Conservation (phyloP, 2,888 invertebrate species). For the Drosophila paranaensis region DNA sequence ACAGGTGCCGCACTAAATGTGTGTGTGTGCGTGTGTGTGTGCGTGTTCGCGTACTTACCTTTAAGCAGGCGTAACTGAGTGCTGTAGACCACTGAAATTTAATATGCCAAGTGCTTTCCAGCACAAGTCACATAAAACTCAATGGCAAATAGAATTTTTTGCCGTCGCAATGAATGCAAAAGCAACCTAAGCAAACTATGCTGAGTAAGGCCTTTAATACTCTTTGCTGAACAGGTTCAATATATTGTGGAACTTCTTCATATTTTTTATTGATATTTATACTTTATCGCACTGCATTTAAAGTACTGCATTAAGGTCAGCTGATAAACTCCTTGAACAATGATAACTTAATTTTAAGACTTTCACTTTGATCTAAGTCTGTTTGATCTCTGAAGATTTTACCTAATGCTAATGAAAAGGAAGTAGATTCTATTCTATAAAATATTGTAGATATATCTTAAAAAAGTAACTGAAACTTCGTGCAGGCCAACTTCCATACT, state of each 20-base stretch:
- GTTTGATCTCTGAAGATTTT: background rate
- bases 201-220: slow-evolving; percentile 22
- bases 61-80: slow-evolving; percentile 17
- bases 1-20: background rate
- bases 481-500: too few species aligned
- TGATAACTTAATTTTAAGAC: background rate
- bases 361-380: background rate
- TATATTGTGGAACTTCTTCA: background rate
- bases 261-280: background rate
- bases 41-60: slow-evolving; percentile 1
- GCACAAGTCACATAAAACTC: slow-evolving; percentile 36
- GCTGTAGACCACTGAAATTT: slow-evolving; percentile 22
- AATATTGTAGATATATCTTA: background rate
- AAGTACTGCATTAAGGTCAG: background rate
- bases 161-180: slow-evolving; percentile 29
- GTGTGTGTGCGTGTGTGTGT: background rate
- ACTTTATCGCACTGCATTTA: background rate
- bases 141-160: slow-evolving; percentile 44
- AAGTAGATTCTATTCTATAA: too few species aligned
- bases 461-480: background rate
- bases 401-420: background rate
- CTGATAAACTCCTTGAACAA: background rate
- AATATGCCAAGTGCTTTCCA: slow-evolving; percentile 45
- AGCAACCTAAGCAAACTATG: slow-evolving; percentile 6
- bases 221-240: slow-evolving; percentile 6